phyloP scores from a whole-genome alignment of 2,797 vertebrate species.

The Kryptolebias ocellatus region DNA sequence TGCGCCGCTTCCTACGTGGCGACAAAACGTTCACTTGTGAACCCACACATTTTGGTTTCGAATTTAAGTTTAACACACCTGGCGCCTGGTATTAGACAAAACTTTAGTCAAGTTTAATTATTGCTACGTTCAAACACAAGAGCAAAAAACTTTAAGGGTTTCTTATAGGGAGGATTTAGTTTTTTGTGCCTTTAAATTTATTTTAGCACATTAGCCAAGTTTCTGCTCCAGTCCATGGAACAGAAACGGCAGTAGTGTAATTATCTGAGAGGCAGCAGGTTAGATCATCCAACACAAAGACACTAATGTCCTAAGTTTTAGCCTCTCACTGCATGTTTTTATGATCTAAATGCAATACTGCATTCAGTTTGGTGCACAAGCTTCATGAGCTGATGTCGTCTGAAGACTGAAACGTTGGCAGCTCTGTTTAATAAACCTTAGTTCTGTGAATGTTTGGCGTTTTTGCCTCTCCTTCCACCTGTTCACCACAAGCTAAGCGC shows the following conservation, averaged over 20 bases:
- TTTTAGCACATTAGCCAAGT: neutral
- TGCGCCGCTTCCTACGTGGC: neutral
- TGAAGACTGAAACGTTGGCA: too few relatives aligned
- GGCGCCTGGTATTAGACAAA: neutral
- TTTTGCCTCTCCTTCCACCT: neutral
- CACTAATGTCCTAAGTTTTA: neutral
- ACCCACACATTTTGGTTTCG: neutral
- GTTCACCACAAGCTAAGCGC: neutral
- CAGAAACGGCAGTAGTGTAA: neutral
- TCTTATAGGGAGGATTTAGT: too few relatives aligned
- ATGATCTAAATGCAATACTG: neutral
- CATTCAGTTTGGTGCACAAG: constrained; percentile 1
- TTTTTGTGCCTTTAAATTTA: too few relatives aligned
- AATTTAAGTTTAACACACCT: neutral
- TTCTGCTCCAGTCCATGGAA: neutral
- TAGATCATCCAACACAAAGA: neutral
- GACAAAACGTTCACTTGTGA: neutral
- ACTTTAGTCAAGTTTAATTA: neutral
- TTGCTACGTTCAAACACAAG: too few relatives aligned
- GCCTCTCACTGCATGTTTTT: neutral
- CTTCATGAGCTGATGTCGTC: neutral
- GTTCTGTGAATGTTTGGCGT: neutral
- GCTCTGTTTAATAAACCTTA: neutral
- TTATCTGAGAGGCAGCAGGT: neutral
- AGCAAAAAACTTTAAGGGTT: too few relatives aligned